Base-by-base conservation (phyloP, 1,140 invertebrate species). In the Cotesia typhae region DNA sequence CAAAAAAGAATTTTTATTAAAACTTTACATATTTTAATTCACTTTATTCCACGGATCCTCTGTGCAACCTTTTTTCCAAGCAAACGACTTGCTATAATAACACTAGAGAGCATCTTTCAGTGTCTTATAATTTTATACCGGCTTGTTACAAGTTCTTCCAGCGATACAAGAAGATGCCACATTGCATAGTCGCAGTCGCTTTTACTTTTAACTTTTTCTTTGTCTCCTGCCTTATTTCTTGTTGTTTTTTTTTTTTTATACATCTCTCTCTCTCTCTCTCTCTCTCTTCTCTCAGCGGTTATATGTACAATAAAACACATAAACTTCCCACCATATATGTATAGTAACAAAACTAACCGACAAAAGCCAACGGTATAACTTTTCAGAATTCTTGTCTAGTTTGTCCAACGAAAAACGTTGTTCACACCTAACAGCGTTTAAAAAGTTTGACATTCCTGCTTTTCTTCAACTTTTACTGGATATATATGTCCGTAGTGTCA, bases 351-450 rank as follows among this genome's bases (percentile, higher is more conserved):
- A 59, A 59, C 20, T 17, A 17, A 20, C 57, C 20, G 57, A 59
- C 57, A 20, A 28, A 59, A 20, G 14, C 20, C 53, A 20, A 20
- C 41, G 41, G 41, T 47, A 47, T 20, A 59, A 59, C 57, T 59
- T 63, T 63, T 63, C 35, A n/a, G 14, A 10, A 63, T 37, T 63
- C 60, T 37, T 38, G 37, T 17, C 60, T 37, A 35, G 60, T 63
- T 63, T 63, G 60, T 63, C 10, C 36, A n/a, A 63, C 60, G 37
- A 63, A 36, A 57, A 14, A 63, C 60, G 35, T 63, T 63, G 35
- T 63, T 63, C 28, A 6, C 60, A 63, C 60, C 60, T 38, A 17
- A 12, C 10, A 9, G 41, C 41, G 41, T 47, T 37, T 28, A 63
- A 63, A 63, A 63, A 63, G 28, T 63, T 63, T 63, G 37, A 38